Evolutionary conservation across 2,113 vertebrate species (phyloP), one percentile per base, ranked within the genome.

Genomic region (Ceuthmochares aereus): DNA sequence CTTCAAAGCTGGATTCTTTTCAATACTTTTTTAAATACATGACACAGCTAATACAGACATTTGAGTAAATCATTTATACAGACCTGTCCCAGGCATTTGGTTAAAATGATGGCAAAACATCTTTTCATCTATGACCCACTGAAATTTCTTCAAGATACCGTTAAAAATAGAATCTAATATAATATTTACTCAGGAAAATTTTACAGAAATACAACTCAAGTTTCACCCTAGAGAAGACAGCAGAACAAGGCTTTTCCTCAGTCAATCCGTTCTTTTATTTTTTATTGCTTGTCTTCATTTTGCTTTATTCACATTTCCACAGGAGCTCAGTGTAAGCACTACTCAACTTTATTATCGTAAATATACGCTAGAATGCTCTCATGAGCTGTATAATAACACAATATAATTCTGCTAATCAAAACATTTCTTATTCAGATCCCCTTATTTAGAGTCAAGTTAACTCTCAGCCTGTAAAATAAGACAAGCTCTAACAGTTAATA

Each of bases 1-100:
- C 83, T 92, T 95, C 91, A 93, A 93, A 95, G 92, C 79, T 83
- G 90, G 72, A 93, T n/a, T n/a, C n/a, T n/a, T n/a, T n/a, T n/a
- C n/a, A n/a, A n/a, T n/a, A n/a, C n/a, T n/a, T 62, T 54, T 37
- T 60, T 17, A 3, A 27, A 36, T 80, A 27, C 3, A 2, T 80
- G 25, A 62, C 40, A 60, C 19, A 56, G 60, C 3, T 5, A 9
- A 36, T 14, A 72, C 27, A 74, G 34, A 81, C 54, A 58, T 81
- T 60, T 62, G 14, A 67, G 6, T 55, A 52, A 64, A 69, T 58
- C 83, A 76, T 54, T 87, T 64, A 59, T 20, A 47, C 6, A 74
- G 13, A 11, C 22, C 18, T 84, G 81, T 51, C 13, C 8, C 22
- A 89, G 17, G 63, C 3, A 47, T 69, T 78, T 81, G 16, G 52